Percentiles rank a stretch among this genome's conserved stretches.
Conservation (phyloP, 2,113 vertebrate genomes). For the Pomatostomus ruficeps region DNA sequence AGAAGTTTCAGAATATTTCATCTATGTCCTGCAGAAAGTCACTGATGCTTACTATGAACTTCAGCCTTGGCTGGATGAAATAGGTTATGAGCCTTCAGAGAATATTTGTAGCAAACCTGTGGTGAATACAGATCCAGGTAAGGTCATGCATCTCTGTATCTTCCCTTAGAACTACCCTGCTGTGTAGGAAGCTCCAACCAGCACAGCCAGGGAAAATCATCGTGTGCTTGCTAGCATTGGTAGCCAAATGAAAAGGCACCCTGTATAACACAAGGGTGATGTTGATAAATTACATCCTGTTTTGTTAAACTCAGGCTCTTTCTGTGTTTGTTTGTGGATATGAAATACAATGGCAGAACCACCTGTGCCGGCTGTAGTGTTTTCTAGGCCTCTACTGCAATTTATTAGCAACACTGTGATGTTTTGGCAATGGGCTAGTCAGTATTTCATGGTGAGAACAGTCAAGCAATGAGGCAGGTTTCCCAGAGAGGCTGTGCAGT, state of each 20-base stretch:
- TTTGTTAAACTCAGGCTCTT: background rate
- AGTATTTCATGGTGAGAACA: background rate
- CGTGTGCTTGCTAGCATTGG: background rate
- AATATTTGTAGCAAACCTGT: constrained; percentile 70
- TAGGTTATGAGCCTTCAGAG: constrained; percentile 75
- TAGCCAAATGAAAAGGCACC: background rate
- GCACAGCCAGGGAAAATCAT: background rate
- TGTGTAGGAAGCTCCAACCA: background rate
- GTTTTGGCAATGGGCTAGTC: background rate
- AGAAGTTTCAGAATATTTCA: constrained; percentile 83
- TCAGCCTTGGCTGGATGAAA: constrained; percentile 83
- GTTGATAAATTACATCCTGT: background rate
- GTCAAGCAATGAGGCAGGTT: background rate
- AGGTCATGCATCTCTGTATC: background rate
- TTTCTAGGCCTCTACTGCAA: background rate
- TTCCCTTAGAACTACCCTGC: background rate
- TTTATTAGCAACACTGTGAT: background rate
- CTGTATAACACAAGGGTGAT: background rate
- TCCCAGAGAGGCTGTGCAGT: background rate
- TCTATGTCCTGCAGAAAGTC: constrained; percentile 81
- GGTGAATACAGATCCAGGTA: constrained; percentile 92
- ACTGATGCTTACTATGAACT: constrained; percentile 87
- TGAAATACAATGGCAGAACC: background rate
- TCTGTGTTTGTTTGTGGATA: background rate
- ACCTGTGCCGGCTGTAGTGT: background rate